phyloP scores from a whole-genome alignment of 92 coral and sea anemone genomes.

The Epizoanthus ramosus region DNA sequence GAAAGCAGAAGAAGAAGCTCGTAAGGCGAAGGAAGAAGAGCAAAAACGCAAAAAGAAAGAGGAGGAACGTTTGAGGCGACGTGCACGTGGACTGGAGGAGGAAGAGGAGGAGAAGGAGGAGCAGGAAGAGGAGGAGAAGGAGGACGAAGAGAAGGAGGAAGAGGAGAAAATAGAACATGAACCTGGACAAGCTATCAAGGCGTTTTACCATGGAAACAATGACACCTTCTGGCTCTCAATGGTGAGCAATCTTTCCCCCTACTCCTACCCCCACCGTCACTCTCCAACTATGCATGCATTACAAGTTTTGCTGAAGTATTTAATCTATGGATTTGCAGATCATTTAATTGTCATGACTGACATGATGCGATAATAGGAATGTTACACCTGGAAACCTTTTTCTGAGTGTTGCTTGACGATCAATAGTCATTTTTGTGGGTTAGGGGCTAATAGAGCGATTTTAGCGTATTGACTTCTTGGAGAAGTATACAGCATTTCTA shows the following conservation, averaged over 20 bases:
- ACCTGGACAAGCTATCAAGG: slow-evolving; percentile 79
- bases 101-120: slow-evolving; percentile 77
- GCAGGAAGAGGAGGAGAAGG: slow-evolving; percentile 70
- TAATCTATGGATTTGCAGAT: no score
- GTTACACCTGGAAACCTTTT: no score
- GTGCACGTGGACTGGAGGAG: slow-evolving; percentile 92
- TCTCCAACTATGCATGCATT: no score
- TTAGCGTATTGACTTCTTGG: no score
- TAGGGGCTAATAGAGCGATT: no score
- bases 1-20: slow-evolving; percentile 96
- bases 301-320: no score
- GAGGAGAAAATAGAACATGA: slow-evolving; percentile 70
- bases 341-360: no score
- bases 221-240: slow-evolving; percentile 94
- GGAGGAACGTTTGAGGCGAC: slow-evolving; percentile 86
- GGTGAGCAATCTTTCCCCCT: slow-evolving; percentile 42
- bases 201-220: slow-evolving; percentile 80
- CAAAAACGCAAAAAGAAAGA: slow-evolving; percentile 92
- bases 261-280: no score
- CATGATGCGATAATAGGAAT: no score
- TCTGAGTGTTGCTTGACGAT: no score
- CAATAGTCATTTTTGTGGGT: no score
- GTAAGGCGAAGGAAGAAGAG: slow-evolving; percentile 92
- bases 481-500: no score
- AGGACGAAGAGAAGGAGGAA: slow-evolving; percentile 55